These are phyloP conservation scores for Zalophus californianus DNA, from an alignment of 2,797 vertebrate genomes.

Conservation along the genomic window DNA sequence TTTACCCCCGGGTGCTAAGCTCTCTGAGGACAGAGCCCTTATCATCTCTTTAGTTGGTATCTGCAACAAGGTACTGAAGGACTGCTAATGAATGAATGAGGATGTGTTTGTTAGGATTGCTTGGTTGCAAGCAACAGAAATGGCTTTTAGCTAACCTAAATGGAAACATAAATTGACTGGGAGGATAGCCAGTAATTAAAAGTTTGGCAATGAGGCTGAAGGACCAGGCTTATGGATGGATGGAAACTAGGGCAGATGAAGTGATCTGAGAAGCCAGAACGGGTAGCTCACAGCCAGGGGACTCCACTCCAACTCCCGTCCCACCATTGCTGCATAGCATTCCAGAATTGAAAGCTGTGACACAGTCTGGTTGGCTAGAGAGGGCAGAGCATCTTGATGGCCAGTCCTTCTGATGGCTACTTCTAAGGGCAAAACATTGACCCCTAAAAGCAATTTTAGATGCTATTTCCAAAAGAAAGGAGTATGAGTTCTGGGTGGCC, in stretches of 20 bases:
- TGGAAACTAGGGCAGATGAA: background rate
- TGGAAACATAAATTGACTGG: background rate
- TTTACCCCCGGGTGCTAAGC: background rate
- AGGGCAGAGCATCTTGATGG: background rate
- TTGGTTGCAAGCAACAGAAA: background rate
- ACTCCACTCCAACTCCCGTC: background rate
- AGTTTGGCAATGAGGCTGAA: background rate
- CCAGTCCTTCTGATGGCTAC: background rate
- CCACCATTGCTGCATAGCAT: rapidly evolving
- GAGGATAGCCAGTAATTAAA: background rate
- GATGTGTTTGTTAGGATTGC: background rate
- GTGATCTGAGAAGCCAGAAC: background rate
- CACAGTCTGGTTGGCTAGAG: background rate
- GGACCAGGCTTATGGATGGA: background rate
- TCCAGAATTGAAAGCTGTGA: background rate
- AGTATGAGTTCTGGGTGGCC: background rate
- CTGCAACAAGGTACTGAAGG: background rate
- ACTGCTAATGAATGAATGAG: background rate
- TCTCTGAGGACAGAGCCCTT: background rate
- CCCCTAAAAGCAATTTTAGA: background rate
- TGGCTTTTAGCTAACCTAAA: background rate
- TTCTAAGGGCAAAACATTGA: background rate
- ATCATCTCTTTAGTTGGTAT: background rate
- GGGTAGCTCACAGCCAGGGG: background rate
- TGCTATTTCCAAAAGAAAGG: background rate